Evolutionary conservation across 2,888 invertebrate species (phyloP), one percentile per base, ranked within the genome.

Genomic region (Notodonta dromedarius): DNA sequence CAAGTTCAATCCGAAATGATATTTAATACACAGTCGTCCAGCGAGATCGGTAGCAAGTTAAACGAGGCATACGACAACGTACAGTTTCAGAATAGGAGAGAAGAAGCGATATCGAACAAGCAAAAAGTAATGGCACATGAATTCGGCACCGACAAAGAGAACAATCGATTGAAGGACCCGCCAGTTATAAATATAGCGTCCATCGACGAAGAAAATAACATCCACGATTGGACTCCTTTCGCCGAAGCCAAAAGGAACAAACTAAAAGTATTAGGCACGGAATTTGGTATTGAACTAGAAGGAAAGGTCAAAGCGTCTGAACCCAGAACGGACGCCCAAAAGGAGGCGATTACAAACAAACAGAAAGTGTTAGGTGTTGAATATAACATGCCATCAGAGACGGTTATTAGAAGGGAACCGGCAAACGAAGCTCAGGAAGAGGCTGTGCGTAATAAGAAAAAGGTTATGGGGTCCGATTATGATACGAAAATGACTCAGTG

Each of bases 351-450:
- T 66, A 83, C 89, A 57, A 96, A 96, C 74, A 95, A 94, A 80
- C 77, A 94, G 24, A 95, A 94, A 82, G 91, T 96, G 1, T 80
- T 96, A 61, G 93, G 94, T 5, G 94, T 95, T 0, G 96, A 96
- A 79, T 96, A 94, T 68, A 94, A 94, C 59, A 81, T 94, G 4
- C 90, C 92, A 6, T 51, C 77, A 0, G 81, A 82, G 66, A 62
- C 63, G 13, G 11, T 67, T 13, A 55, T 62, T 32, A 80, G 76
- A 59, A 87, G 80, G 24, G 86, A 87, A 56, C 87, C 87, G 1
- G 80, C 80, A 0, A 93, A 90, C 69, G 66, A 83, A 1, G 91
- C 91, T 1, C 90, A 90, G 60, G 89, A 89, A 69, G 89, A 92
- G 69, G 94, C 93, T 4, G 56, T 86, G 35, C 80, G 81, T 2